Conservation (phyloP, 1,140 invertebrate genomes). For the Pentalonia nigronervosa region DNA sequence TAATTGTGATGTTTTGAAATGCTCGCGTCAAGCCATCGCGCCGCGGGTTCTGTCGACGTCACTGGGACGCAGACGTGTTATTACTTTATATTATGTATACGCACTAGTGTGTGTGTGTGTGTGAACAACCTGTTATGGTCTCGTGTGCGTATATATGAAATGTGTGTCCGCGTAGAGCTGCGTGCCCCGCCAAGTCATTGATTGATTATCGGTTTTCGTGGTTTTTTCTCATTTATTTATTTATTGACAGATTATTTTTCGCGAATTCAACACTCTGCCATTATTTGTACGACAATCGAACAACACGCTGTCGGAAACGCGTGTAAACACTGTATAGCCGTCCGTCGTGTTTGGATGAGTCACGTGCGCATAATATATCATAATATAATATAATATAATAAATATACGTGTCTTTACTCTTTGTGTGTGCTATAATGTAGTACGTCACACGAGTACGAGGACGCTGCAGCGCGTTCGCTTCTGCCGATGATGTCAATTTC, state of each 20-base stretch:
- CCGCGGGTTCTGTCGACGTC: background rate
- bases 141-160: background rate
- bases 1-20: constrained; percentile 41
- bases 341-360: background rate
- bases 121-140: background rate
- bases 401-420: background rate
- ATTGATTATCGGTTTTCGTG: constrained; percentile 26
- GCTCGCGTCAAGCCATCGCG: background rate
- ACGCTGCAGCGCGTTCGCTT: background rate
- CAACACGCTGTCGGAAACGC: background rate
- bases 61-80: background rate
- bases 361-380: background rate
- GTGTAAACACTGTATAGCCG: background rate
- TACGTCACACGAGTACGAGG: background rate
- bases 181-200: background rate
- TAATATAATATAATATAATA: background rate
- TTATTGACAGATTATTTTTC: constrained; percentile 12
- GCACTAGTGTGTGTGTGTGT: background rate
- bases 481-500: background rate
- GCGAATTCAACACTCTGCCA: background rate
- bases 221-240: background rate
- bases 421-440: background rate
- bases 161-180: background rate
- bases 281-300: background rate
- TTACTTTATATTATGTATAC: background rate